Conservation (phyloP, 1,140 invertebrate genomes). For the Bombus haemorrhoidalis region DNA sequence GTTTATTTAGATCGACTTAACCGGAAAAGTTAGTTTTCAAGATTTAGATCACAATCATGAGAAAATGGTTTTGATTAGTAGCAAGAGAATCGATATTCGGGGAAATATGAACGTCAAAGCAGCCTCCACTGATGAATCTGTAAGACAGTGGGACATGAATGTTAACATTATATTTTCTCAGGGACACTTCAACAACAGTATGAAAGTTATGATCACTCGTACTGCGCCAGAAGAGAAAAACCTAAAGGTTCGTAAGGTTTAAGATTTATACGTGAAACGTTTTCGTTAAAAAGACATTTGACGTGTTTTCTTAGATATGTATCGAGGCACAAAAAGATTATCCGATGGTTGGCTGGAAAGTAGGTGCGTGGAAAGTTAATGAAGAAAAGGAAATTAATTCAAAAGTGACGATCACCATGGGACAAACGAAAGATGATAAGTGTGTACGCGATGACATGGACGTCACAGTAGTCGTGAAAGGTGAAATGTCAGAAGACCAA, state of each 20-base stretch:
- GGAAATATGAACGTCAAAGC: slow-evolving; percentile 66
- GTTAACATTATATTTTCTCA: slow-evolving; percentile 68
- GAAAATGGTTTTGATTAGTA: slow-evolving; percentile 28
- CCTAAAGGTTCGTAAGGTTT: slow-evolving; percentile 60
- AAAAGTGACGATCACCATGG: slow-evolving; percentile 71
- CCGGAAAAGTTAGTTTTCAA: slow-evolving; percentile 53
- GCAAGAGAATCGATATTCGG: slow-evolving; percentile 59
- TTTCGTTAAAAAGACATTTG: too few relatives aligned
- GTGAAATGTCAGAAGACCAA: slow-evolving; percentile 69
- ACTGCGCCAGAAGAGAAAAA: slow-evolving; percentile 72
- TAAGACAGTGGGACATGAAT: slow-evolving; percentile 74
- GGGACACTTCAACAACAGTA: slow-evolving; percentile 66
- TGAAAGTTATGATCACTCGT: slow-evolving; percentile 73
- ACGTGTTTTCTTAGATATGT: slow-evolving; percentile 70
- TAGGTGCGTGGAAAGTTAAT: slow-evolving; percentile 52
- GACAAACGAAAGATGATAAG: slow-evolving; percentile 69
- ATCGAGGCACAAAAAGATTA: slow-evolving; percentile 73
- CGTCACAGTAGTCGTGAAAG: slow-evolving; percentile 58
- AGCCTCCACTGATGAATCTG: slow-evolving; percentile 56
- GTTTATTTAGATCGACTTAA: slow-evolving; percentile 64
- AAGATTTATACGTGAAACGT: background rate
- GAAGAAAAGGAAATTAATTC: slow-evolving; percentile 69
- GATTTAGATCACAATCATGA: slow-evolving; percentile 31
- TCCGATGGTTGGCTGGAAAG: slow-evolving; percentile 21
- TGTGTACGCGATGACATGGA: slow-evolving; percentile 65